Base-by-base conservation (phyloP, 2,113 vertebrate species). In the Scalopus aquaticus region DNA sequence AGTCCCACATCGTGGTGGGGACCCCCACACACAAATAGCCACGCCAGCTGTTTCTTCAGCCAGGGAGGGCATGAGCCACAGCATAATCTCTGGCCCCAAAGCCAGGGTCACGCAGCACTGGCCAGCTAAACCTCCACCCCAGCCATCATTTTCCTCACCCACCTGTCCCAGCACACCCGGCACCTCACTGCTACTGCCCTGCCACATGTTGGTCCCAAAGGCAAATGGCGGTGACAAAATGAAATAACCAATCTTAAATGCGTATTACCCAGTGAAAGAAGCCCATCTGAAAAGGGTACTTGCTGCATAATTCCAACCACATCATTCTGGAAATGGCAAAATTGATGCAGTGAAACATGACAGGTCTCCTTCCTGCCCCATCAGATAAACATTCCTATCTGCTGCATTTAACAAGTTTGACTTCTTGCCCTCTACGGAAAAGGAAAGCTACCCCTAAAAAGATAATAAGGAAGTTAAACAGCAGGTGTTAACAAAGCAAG, bases 21-120 rank as follows among this genome's bases (percentile, higher is more conserved):
- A 82, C 35, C 54, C 17, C 30, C 72, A 79, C 35, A 62, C 35
- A 54, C 81, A 51, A 56, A 54, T 5, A 30, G 58, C 58, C 39
- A 22, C 10, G 1, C 32, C 58, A 30, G 46, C 42, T 54, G 46
- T 13, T 58, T 16, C 32, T 67, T 49, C 4, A 28, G 60, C 24
- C 76, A 3, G 0, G 8, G 0, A 49, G 12, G 4, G 22, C 6
- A n/a, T 19, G 3, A 1, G 28, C 30, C 72, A 46, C 13, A 7
- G 77, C 6, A 15, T 19, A 12, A 24, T 26, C 20, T 22, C 11
- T 56, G 44, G 30, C 69, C 46, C 8, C 9, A 1, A 22, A 17
- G n/a, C 76, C 10, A 11, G 16, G 5, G 28, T 11, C 32, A 58
- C 42, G 37, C 28, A 20, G 42, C 12, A 2, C 64, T 78, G 37